phyloP scores from a whole-genome alignment of 1,140 invertebrate genomes.

The Pinna nobilis region DNA sequence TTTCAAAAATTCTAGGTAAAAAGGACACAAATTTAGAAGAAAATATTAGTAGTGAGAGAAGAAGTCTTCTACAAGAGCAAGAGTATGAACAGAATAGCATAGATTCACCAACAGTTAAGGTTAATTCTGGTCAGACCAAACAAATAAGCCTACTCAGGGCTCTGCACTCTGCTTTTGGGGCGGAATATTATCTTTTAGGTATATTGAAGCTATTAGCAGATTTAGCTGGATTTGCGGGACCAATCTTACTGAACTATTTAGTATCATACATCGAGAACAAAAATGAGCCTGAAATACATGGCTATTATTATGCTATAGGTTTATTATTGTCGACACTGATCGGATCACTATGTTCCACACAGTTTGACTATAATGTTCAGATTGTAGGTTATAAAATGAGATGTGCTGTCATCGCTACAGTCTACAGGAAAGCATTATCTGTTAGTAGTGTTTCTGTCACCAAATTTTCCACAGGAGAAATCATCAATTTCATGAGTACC shows the following conservation, averaged over 20 bases:
- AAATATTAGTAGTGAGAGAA: no score
- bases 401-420: conserved; percentile 86
- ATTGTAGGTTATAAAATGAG: conserved; percentile 91
- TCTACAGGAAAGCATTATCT: conserved; percentile 87
- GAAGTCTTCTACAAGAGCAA: no score
- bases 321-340: conserved; percentile 77
- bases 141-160: conserved; percentile 80
- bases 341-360: conserved; percentile 86
- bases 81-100: no score
- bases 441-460: conserved; percentile 61
- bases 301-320: conserved; percentile 87
- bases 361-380: conserved; percentile 94
- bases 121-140: no score
- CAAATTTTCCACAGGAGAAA: conserved; percentile 86
- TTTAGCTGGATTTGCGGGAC: conserved; percentile 88
- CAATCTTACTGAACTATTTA: conserved; percentile 89
- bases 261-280: conserved; percentile 88
- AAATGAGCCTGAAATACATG: conserved; percentile 79
- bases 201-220: conserved; percentile 91
- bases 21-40: no score
- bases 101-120: no score
- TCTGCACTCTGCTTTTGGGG: conserved; percentile 88
- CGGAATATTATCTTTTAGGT: conserved; percentile 92
- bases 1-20: no score
- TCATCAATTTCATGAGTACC: conserved; percentile 97